These are phyloP conservation scores for Pangasianodon gigas DNA, from an alignment of 2,113 vertebrate species.

Conservation along the genomic window DNA sequence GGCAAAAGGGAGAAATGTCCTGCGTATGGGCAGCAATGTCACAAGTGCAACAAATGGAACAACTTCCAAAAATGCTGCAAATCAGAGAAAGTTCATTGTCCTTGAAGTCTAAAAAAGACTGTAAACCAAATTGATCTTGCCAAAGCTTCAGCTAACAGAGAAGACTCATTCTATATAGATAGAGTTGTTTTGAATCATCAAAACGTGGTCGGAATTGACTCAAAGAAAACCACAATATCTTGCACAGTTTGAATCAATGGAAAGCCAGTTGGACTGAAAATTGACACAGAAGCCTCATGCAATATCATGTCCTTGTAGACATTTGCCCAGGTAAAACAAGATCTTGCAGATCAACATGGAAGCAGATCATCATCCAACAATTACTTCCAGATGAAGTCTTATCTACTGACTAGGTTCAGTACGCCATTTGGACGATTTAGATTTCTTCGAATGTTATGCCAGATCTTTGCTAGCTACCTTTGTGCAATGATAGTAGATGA, in stretches of 20 bases:
- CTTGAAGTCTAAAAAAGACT: background rate
- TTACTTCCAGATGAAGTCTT: background rate
- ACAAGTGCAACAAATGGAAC: background rate
- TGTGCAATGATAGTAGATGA: no score
- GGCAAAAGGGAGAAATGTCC: background rate
- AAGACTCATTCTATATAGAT: background rate
- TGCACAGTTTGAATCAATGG: background rate
- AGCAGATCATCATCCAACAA: no score
- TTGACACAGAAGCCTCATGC: background rate
- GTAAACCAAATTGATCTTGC: background rate
- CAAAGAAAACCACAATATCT: background rate
- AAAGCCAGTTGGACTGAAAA: background rate
- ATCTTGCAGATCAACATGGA: background rate
- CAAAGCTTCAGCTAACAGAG: background rate
- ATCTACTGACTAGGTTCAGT: no score
- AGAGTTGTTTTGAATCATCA: background rate
- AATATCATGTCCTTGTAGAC: background rate
- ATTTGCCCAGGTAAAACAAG: background rate
- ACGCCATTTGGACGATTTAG: no score
- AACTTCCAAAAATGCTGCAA: background rate
- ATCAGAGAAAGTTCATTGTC: background rate
- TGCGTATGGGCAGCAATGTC: background rate
- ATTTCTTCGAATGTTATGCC: no score
- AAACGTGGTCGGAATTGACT: background rate
- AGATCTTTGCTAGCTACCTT: no score